These are phyloP conservation scores for Bombyx huttoni DNA, from an alignment of 2,888 invertebrate genomes.

Conservation along the genomic window DNA sequence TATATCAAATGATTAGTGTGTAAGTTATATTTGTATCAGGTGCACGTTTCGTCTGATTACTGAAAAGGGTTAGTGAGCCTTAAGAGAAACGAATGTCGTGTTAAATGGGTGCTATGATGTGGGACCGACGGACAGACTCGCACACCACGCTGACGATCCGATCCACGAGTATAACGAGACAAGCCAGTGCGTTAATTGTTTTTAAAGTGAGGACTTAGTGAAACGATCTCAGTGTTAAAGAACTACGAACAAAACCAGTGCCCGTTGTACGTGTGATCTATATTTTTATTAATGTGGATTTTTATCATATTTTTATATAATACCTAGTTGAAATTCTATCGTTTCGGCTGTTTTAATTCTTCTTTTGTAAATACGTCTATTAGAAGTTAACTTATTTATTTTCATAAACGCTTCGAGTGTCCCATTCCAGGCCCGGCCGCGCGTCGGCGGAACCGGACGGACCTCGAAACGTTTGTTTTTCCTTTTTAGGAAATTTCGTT, in stretches of 20 bases:
- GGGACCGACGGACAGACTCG: slow-evolving; percentile 28
- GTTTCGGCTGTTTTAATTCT: slow-evolving; percentile 49
- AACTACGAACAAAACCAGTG: slow-evolving; percentile 64
- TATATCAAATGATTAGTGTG: slow-evolving; percentile 38
- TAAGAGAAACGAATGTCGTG: slow-evolving; percentile 26
- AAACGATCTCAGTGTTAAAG: slow-evolving; percentile 64
- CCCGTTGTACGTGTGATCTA: slow-evolving; percentile 58
- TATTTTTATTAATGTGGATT: slow-evolving; percentile 45
- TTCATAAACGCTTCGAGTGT: slow-evolving; percentile 23
- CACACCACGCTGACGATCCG: slow-evolving; percentile 19
- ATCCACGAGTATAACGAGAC: slow-evolving; percentile 18
- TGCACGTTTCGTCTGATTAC: slow-evolving; percentile 24
- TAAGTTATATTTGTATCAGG: slow-evolving; percentile 20
- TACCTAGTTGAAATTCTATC: slow-evolving; percentile 62
- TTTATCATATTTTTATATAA: slow-evolving; percentile 54
- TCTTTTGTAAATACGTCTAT: slow-evolving; percentile 65
- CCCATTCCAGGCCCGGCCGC: slow-evolving; percentile 21
- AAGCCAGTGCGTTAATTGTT: slow-evolving; percentile 36
- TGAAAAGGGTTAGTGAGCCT: slow-evolving; percentile 39
- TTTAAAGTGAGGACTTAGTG: slow-evolving; percentile 11
- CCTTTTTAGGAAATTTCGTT: slow-evolving; percentile 66
- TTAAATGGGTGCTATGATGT: slow-evolving; percentile 48
- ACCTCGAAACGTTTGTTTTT: slow-evolving; percentile 31
- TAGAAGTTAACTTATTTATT: slow-evolving; percentile 68
- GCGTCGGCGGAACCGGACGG: slow-evolving; percentile 10